Evolutionary conservation across 2,113 vertebrate species (phyloP).

Genomic region (Camelus bactrianus): DNA sequence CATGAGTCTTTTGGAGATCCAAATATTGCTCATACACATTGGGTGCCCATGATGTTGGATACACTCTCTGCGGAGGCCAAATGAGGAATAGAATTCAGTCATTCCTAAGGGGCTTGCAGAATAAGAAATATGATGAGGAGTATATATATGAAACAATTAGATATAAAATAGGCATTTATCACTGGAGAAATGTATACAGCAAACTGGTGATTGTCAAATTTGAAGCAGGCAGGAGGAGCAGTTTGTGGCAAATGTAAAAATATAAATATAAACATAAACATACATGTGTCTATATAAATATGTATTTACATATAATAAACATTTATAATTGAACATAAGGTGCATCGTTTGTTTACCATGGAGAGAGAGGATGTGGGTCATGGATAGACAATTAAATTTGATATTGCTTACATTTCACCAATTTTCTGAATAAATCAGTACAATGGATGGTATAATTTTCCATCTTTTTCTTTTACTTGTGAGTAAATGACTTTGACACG

Average conservation of each 20-base stretch:
- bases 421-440: not conserved
- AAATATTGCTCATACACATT: not conserved
- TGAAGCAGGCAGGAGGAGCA: not conserved
- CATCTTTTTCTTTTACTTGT: not conserved
- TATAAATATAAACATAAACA: not conserved
- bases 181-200: not conserved
- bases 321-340: not conserved
- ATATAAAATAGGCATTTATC: not conserved
- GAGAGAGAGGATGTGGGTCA: not conserved
- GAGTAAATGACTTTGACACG: slow-evolving; percentile 37
- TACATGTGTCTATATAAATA: not conserved
- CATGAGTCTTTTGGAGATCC: not conserved
- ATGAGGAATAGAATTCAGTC: slow-evolving; percentile 2
- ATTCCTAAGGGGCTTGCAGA: not conserved
- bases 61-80: not conserved
- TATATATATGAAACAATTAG: not conserved
- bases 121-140: not conserved
- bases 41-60: not conserved
- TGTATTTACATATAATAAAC: not conserved
- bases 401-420: not conserved
- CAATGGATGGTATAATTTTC: slow-evolving; percentile 16
- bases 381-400: not conserved
- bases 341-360: not conserved
- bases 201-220: not conserved
- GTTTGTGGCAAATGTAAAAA: not conserved